Evolutionary conservation across 2,888 invertebrate genomes (phyloP), one percentile per base, ranked within the genome.

Genomic region (Antitype chi): DNA sequence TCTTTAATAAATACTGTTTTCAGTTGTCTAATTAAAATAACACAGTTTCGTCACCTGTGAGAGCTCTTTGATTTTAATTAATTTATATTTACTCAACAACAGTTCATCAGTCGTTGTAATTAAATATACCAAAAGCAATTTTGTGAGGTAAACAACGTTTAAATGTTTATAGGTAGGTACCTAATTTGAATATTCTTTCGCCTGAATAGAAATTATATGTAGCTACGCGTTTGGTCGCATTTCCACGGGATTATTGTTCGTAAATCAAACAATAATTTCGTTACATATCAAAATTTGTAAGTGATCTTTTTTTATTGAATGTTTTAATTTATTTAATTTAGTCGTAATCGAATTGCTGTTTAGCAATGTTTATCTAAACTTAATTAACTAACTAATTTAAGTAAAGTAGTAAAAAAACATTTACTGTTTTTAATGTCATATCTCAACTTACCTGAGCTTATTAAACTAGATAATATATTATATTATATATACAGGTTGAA

Each of bases 141-240:
- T 28, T 23, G 9, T 49, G 9, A 52, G 23, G n/a, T 81, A 81
- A 73, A 81, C 74, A 63, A 74, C 17, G 81, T 81, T 57, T 9
- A 63, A 80, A 49, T 81, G 17, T 63, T 17, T 55, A 23, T 23
- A 32, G 4, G 32, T 68, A 47, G 43, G 43, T 47, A 47, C 43
- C 43, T 47, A 25, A 38, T 72, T 62, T 47, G 20, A 53, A 77
- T 38, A 60, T 76, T 60, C 1, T 60, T 55, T 43, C 20, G 13
- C n/a, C 8, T 38, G 11, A 25, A 62, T 60, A 60, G n/a, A 66
- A 66, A 49, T 49, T 9, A 15, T 38, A 52, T 23, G 15, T 52
- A 28, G 15, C 8, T 47, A 25, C 66, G 25, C 25, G 25, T 13
- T 25, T 66, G 20, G 13, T 47, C 25, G 47, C 11, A n/a, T 32